These are phyloP conservation scores for Chauna torquata DNA, from an alignment of 2,113 vertebrate genomes.

Conservation along the genomic window DNA sequence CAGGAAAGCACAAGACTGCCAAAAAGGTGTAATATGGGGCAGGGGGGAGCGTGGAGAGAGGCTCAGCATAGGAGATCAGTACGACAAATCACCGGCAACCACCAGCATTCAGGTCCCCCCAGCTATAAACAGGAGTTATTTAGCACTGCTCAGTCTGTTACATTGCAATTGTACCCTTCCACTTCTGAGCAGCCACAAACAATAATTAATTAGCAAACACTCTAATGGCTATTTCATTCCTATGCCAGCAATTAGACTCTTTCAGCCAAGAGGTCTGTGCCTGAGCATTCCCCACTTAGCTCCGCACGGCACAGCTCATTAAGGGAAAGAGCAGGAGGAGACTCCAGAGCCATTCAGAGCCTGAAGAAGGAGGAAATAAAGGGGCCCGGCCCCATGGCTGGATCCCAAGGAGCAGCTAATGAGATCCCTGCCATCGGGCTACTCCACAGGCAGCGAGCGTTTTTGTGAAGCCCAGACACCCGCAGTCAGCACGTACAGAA, in stretches of 20 bases:
- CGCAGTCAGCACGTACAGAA: not conserved
- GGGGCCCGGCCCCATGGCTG: not conserved
- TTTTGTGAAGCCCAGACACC: not conserved
- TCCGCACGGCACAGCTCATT: constrained; percentile 13
- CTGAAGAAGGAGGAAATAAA: not conserved
- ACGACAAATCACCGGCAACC: not conserved
- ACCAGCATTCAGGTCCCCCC: not conserved
- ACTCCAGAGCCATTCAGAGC: not conserved
- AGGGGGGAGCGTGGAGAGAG: too few species aligned
- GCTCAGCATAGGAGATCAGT: not conserved
- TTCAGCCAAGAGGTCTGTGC: not conserved
- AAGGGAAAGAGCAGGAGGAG: constrained; percentile 19
- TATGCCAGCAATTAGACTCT: constrained; percentile 11
- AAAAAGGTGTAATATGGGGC: too few species aligned
- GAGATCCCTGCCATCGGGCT: fast-evolving
- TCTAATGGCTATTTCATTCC: not conserved
- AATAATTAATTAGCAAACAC: constrained; percentile 38
- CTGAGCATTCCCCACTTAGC: not conserved
- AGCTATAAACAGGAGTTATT: not conserved
- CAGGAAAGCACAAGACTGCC: not conserved
- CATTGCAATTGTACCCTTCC: not conserved
- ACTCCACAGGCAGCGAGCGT: fast-evolving
- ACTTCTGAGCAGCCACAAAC: not conserved
- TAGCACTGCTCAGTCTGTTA: not conserved
- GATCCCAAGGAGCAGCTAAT: not conserved